Conservation (phyloP, 2,888 invertebrate species). For the Theodoxus fluviatilis region DNA sequence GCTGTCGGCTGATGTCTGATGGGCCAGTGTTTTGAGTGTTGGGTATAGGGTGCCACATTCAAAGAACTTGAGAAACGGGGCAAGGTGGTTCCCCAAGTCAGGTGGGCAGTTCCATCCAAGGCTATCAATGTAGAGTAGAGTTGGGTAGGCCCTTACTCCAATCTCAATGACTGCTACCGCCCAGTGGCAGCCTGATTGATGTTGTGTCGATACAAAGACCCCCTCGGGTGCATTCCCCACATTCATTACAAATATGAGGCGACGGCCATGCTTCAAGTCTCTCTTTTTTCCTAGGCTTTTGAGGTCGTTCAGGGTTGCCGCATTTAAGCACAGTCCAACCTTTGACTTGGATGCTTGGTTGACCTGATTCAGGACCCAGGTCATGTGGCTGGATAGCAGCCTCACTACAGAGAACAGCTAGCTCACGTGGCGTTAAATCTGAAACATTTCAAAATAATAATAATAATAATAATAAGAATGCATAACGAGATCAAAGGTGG, state of each 20-base stretch:
- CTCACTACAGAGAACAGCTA: conserved; percentile 10
- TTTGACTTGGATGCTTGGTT: background rate
- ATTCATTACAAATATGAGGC: conserved; percentile 1
- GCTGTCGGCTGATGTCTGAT: no score
- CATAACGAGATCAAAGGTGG: no score
- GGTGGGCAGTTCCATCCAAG: conserved; percentile 10
- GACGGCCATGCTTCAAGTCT: background rate
- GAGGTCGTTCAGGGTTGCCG: background rate
- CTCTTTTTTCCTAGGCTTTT: background rate
- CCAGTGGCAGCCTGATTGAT: conserved; percentile 15
- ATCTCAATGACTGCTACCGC: background rate
- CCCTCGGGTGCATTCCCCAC: background rate
- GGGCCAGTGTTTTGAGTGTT: no score
- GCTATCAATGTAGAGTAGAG: conserved; percentile 11
- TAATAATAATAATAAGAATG: no score
- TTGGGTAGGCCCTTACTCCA: background rate
- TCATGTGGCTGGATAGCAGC: conserved; percentile 19
- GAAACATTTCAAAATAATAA: no score
- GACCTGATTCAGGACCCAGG: background rate
- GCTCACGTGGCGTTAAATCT: background rate
- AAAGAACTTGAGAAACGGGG: no score
- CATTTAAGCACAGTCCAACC: no score
- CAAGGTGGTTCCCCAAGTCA: background rate
- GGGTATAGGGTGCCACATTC: no score
- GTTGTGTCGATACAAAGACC: background rate